These are phyloP conservation scores for Acipenser transmontanus DNA, from an alignment of 2,797 vertebrate genomes.

Conservation along the genomic window DNA sequence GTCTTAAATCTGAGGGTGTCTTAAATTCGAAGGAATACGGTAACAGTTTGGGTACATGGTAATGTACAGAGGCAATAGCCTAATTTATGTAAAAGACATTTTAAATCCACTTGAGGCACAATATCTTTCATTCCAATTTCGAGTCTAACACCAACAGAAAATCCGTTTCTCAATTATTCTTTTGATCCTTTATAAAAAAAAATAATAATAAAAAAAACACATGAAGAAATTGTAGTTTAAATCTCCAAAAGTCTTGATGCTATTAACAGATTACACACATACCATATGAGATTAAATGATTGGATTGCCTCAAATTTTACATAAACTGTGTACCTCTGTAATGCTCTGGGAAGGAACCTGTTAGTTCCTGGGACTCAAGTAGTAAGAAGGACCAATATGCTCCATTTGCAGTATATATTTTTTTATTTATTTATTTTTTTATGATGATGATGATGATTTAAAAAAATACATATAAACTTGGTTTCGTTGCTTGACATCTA, in stretches of 20 bases:
- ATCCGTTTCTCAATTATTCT: too few species aligned
- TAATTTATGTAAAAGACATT: too few species aligned
- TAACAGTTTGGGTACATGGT: too few species aligned
- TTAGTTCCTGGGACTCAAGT: too few species aligned
- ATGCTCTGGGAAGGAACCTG: neutral
- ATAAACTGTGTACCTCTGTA: slow-evolving; percentile 31
- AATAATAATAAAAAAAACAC: neutral
- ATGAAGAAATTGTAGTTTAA: slow-evolving; percentile 29
- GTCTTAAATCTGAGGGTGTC: too few species aligned
- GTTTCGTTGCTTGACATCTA: too few species aligned
- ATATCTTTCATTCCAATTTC: too few species aligned
- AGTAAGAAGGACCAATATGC: neutral
- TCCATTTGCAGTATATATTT: neutral
- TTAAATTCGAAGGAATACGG: too few species aligned
- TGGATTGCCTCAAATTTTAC: slow-evolving; percentile 29
- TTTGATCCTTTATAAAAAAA: too few species aligned
- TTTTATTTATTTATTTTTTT: neutral
- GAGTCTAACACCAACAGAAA: too few species aligned
- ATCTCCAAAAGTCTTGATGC: slow-evolving; percentile 54
- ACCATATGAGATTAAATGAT: slow-evolving; percentile 65
- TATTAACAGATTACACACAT: slow-evolving; percentile 69
- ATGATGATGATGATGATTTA: neutral
- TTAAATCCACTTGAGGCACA: too few species aligned
- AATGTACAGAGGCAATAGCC: too few species aligned
- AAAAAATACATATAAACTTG: neutral